Evolutionary conservation across 2,113 vertebrate species (phyloP).

Genomic region (Xenotilapia caudafasciata): DNA sequence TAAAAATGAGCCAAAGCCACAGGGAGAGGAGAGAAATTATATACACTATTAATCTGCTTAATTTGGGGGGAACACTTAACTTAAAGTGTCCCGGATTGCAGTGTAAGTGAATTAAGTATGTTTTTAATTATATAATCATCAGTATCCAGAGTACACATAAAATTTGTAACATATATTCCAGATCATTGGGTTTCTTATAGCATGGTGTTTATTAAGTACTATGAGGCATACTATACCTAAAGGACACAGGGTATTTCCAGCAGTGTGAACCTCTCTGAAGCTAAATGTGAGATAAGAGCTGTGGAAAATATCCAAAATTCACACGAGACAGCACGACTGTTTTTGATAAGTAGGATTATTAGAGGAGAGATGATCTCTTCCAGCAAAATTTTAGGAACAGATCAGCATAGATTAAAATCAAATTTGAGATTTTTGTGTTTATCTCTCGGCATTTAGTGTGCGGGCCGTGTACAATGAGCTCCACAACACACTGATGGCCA

Average conservation of each 20-base stretch:
- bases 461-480: slow-evolving; percentile 67
- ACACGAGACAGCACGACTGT: not conserved
- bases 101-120: not conserved
- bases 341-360: not conserved
- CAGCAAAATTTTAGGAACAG: accelerated
- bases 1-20: not conserved
- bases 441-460: slow-evolving; percentile 19
- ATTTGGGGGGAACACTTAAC: not conserved
- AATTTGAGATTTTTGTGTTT: not conserved
- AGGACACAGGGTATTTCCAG: not conserved
- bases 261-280: not conserved
- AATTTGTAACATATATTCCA: not conserved
- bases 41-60: slow-evolving; percentile 1
- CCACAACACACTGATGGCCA: slow-evolving; percentile 66
- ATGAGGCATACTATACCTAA: not conserved
- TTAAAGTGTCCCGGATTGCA: not conserved
- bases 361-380: not conserved
- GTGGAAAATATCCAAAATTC: not conserved
- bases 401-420: not conserved
- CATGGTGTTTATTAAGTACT: not conserved
- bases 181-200: not conserved
- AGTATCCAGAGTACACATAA: not conserved
- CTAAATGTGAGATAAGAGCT: not conserved
- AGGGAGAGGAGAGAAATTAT: not conserved
- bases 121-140: not conserved